phyloP scores from a whole-genome alignment of 2,888 invertebrate species.

The Abscondita cerata region DNA sequence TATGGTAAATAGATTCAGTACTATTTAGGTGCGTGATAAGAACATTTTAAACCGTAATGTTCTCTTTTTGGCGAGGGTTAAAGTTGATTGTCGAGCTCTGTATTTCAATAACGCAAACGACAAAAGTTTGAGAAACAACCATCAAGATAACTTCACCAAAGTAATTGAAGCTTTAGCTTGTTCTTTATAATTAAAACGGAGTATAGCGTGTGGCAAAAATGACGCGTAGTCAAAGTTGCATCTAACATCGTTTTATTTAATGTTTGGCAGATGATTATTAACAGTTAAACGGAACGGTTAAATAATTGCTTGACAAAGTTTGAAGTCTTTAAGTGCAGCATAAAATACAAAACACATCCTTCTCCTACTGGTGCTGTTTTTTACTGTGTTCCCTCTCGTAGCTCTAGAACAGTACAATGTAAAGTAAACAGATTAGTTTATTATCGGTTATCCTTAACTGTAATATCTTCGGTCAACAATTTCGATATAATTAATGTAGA shows the following conservation, averaged over 20 bases:
- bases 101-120: slow-evolving; percentile 34
- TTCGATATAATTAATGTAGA: slow-evolving; percentile 54
- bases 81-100: slow-evolving; percentile 23
- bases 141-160: slow-evolving; percentile 34
- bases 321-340: slow-evolving; percentile 22
- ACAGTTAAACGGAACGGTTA: not conserved
- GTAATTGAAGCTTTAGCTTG: slow-evolving; percentile 34
- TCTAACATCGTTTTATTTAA: slow-evolving; percentile 17
- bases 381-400: slow-evolving; percentile 26
- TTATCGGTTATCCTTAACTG: slow-evolving; percentile 52
- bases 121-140: slow-evolving; percentile 35
- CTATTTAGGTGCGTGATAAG: not conserved
- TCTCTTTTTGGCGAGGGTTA: slow-evolving; percentile 22
- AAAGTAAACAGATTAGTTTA: slow-evolving; percentile 56
- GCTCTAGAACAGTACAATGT: slow-evolving; percentile 47
- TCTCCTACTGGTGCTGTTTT: slow-evolving; percentile 36
- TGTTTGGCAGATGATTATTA: slow-evolving; percentile 17
- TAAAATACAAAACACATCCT: slow-evolving; percentile 38
- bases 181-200: slow-evolving; percentile 32
- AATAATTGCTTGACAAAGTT: too few species aligned
- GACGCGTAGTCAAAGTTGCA: slow-evolving; percentile 19
- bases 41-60: slow-evolving; percentile 17
- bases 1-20: too few species aligned
- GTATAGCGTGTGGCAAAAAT: slow-evolving; percentile 23
- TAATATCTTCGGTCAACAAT: slow-evolving; percentile 56